Evolutionary conservation across 2,888 invertebrate species (phyloP).

Genomic region (Polietes domitor): DNA sequence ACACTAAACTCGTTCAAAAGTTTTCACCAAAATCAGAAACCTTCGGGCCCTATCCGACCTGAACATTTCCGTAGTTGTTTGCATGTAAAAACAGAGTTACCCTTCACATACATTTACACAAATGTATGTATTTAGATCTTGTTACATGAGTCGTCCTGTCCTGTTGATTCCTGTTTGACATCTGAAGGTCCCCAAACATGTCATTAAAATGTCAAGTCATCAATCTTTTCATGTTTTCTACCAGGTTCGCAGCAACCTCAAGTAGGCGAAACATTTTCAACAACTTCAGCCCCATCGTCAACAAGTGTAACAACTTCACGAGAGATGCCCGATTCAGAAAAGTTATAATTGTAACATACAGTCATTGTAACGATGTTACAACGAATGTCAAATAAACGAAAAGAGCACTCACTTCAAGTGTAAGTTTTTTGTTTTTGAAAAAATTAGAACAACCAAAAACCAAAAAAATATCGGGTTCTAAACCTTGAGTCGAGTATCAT

Average conservation of each 20-base stretch:
- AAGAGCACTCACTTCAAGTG: not conserved
- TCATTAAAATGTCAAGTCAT: slow-evolving; percentile 81
- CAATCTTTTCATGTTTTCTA: slow-evolving; percentile 80
- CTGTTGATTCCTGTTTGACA: not conserved
- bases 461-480: not conserved
- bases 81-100: too few species aligned
- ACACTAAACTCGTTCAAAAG: too few species aligned
- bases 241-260: slow-evolving; percentile 76
- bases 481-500: too few species aligned
- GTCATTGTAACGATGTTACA: slow-evolving; percentile 4
- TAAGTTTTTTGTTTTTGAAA: not conserved
- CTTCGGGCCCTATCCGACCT: too few species aligned
- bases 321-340: too few species aligned
- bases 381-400: not conserved
- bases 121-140: not conserved
- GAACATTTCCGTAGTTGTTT: too few species aligned
- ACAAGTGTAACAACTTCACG: too few species aligned
- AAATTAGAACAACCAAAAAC: too few species aligned
- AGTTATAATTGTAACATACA: slow-evolving; percentile 7
- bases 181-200: slow-evolving; percentile 71
- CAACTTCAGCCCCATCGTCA: too few species aligned
- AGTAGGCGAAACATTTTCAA: not conserved
- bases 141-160: not conserved
- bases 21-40: too few species aligned
- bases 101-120: too few species aligned